Base-by-base conservation (phyloP, 2,797 vertebrate genomes). In the Amniataba percoides region DNA sequence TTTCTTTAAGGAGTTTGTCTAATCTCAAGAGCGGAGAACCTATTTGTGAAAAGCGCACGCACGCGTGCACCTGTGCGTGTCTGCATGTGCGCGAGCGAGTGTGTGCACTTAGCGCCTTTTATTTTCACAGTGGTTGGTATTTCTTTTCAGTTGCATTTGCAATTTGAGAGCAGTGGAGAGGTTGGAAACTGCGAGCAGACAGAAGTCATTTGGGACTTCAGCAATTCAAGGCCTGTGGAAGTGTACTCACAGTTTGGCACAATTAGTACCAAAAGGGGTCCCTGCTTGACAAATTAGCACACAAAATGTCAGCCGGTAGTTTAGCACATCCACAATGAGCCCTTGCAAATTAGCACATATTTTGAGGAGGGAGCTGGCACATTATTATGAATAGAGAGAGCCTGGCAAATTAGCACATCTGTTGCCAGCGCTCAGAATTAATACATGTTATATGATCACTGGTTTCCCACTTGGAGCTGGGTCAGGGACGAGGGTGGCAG, bases 201-300 rank as follows among this genome's bases (percentile, higher is more conserved):
- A 79, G 73, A 81, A 88, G 85, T 87, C 91, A 83, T 87, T 78
- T 78, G 88, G 84, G 93, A 88, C 87, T 82, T 74, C 77, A 77
- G 75, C 80, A 71, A 80, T 88, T 89, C 85, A 69, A 86, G 86
- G 82, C 90, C 83, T 16, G 87, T 88, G 86, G 79, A 93, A 89
- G 86, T 89, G 88, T 87, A 83, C 90, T 91, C 87, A 89, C 93
- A 93, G 88, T 93, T 93, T 93, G 92, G 87, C 90, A 89, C 90
- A 92, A 93, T 94, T 94, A 93, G 87, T 77, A 85, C 83, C 86
- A 89, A 91, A 93, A 93, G 81, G 82, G 87, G 89, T 88, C 92
- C 88, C 90, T 81, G 87, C 85, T 91, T 89, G 89, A 94, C 93
- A 93, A 94, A 94, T 94, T 92, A 94, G 89, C 92, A 92, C 92